These are phyloP conservation scores for Agelas oroides DNA, from an alignment of 37 sponge, comb jelly and placozoan species.

Conservation along the genomic window DNA sequence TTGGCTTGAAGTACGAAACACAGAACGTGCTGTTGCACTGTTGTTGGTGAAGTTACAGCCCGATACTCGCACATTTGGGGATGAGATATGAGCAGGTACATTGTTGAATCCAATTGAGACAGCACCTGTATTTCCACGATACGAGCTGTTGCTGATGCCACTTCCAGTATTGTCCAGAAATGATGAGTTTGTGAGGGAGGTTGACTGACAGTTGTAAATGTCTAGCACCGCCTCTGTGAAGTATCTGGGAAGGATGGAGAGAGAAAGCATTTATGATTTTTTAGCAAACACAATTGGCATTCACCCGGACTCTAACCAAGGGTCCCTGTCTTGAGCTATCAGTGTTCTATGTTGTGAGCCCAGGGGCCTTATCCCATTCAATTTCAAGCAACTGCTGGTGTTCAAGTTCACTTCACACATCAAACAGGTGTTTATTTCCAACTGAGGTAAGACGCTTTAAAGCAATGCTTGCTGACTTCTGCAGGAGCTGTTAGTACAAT, in stretches of 20 bases:
- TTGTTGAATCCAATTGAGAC: slow-evolving; percentile 63
- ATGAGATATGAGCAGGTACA: not conserved
- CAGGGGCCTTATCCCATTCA: too few relatives aligned
- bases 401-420: too few relatives aligned
- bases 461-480: too few relatives aligned
- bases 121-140: slow-evolving; percentile 60
- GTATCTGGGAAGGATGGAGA: slow-evolving; percentile 18
- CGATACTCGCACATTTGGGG: not conserved
- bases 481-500: too few relatives aligned
- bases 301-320: too few relatives aligned
- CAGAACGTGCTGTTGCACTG: slow-evolving; percentile 23
- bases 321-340: too few relatives aligned
- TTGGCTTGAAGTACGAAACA: slow-evolving; percentile 17
- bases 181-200: slow-evolving; percentile 31
- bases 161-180: slow-evolving; percentile 55
- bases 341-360: too few relatives aligned
- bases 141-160: slow-evolving; percentile 15
- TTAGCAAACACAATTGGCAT: too few relatives aligned
- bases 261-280: too few relatives aligned
- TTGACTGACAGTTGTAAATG: slow-evolving; percentile 62
- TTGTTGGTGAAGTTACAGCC: slow-evolving; percentile 45
- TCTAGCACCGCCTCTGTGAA: slow-evolving; percentile 71
- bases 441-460: too few relatives aligned
- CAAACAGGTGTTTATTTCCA: too few relatives aligned
- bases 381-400: too few relatives aligned